These are phyloP conservation scores for Camptogramma bilineatum DNA, from an alignment of 2,888 invertebrate genomes.

Conservation along the genomic window DNA sequence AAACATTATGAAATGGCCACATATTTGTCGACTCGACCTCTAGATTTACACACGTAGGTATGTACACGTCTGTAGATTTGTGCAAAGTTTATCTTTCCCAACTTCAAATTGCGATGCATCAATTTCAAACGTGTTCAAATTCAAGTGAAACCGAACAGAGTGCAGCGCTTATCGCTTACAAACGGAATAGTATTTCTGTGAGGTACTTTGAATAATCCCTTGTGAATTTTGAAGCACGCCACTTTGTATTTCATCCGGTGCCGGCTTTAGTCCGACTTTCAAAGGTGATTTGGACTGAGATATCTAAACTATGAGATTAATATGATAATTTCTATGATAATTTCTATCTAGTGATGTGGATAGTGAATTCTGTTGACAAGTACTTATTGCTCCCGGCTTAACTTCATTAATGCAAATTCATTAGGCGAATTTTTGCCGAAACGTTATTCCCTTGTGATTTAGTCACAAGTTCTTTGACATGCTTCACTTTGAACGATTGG, in stretches of 20 bases:
- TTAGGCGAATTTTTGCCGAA: too few species aligned
- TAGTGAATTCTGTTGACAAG: not conserved
- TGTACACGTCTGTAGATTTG: too few species aligned
- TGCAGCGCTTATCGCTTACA: constrained; percentile 38
- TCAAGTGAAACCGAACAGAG: constrained; percentile 29
- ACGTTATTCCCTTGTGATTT: too few species aligned
- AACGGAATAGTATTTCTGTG: constrained; percentile 41
- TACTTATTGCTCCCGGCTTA: too few species aligned
- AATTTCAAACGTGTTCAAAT: constrained; percentile 27
- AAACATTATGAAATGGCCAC: too few species aligned
- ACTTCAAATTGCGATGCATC: constrained; percentile 22
- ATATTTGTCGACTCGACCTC: too few species aligned
- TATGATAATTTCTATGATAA: not conserved
- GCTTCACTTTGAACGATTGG: too few species aligned
- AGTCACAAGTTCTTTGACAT: too few species aligned
- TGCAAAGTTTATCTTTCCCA: not conserved
- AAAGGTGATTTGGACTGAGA: constrained; percentile 19
- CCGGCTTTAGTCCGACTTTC: constrained; percentile 9
- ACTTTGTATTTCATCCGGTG: constrained; percentile 31
- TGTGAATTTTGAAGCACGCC: constrained; percentile 33
- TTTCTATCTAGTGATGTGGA: not conserved
- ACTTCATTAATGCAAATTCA: too few species aligned
- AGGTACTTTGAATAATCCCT: constrained; percentile 40
- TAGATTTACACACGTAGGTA: too few species aligned
- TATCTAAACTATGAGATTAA: constrained; percentile 8